Conservation (phyloP, 2,113 vertebrate species). For the Sturnus vulgaris region DNA sequence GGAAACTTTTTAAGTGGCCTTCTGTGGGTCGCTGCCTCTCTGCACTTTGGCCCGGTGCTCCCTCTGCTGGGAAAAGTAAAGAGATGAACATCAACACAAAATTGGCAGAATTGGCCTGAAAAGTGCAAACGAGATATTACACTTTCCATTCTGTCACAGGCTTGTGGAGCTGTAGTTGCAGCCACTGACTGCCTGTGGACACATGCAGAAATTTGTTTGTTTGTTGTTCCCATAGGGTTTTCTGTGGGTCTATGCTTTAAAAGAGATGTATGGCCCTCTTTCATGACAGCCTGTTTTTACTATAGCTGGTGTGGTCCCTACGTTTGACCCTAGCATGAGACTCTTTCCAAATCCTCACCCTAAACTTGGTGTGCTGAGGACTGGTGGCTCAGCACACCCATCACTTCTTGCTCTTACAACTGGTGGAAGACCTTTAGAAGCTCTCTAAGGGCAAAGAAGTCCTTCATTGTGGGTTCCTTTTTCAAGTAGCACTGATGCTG, state of each 20-base stretch:
- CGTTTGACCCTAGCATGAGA: background rate
- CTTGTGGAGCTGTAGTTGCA: background rate
- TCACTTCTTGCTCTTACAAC: background rate
- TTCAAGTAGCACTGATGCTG: rapidly evolving
- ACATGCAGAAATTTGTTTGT: rapidly evolving
- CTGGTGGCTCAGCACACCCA: background rate
- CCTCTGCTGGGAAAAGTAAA: slow-evolving; percentile 21
- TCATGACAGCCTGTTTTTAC: background rate
- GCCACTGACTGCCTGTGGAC: background rate
- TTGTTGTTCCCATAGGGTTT: background rate
- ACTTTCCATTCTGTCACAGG: background rate
- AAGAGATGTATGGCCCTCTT: background rate
- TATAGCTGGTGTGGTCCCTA: background rate
- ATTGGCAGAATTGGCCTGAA: background rate
- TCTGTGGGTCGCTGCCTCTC: background rate
- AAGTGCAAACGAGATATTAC: background rate
- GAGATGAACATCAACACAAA: background rate
- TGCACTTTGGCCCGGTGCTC: background rate
- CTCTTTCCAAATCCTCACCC: background rate
- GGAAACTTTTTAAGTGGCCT: background rate
- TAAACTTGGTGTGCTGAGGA: background rate
- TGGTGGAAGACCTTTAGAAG: background rate
- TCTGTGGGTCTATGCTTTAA: background rate
- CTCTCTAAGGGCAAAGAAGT: background rate
- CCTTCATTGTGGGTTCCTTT: background rate